phyloP scores from a whole-genome alignment of 2,113 vertebrate species.

The Pterocles burchelli region DNA sequence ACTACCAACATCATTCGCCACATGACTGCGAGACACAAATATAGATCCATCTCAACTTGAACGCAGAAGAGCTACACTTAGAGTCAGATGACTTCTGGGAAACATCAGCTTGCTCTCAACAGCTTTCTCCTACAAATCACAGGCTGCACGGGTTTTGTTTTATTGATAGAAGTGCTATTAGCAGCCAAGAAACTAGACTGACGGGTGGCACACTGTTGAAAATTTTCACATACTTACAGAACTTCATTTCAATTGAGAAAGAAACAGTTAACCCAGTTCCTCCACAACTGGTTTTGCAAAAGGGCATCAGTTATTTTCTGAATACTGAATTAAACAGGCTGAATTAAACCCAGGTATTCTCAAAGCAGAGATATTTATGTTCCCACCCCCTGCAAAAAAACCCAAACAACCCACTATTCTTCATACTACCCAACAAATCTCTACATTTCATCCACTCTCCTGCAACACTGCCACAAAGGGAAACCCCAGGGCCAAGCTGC shows the following conservation, averaged over 20 bases:
- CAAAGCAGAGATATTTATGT: background rate
- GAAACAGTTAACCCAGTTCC: background rate
- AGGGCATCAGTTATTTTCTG: background rate
- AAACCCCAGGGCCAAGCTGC: background rate
- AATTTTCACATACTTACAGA: background rate
- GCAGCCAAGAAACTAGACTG: conserved; percentile 16
- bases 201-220: background rate
- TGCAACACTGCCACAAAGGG: background rate
- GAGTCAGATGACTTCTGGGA: conserved; percentile 17
- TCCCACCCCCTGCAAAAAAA: background rate
- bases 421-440: background rate
- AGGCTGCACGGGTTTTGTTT: background rate
- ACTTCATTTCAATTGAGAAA: background rate
- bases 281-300: background rate
- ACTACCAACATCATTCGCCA: background rate
- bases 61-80: background rate
- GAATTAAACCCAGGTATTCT: background rate
- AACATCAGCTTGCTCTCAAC: background rate
- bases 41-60: background rate
- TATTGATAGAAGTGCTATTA: background rate
- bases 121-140: background rate
- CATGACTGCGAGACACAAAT: background rate
- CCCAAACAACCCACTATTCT: background rate
- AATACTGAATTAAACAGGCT: background rate
- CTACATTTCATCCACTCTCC: background rate